Evolutionary conservation across 2,797 vertebrate genomes (phyloP).

Genomic region (Ciconia nigra): DNA sequence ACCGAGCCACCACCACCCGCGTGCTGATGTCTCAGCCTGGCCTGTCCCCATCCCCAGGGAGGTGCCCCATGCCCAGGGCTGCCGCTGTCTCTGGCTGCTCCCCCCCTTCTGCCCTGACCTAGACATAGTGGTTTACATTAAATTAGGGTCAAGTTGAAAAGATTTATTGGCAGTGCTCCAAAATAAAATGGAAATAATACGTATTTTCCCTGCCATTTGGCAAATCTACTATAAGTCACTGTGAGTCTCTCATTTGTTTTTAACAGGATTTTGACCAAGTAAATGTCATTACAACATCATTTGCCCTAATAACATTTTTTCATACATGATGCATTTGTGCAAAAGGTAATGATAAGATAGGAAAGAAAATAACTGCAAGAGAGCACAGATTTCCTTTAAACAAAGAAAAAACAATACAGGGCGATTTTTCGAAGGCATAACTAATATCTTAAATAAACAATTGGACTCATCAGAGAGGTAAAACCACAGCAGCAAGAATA

Average conservation of each 20-base stretch:
- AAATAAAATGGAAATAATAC: background rate
- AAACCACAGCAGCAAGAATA: background rate
- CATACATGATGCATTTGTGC: background rate
- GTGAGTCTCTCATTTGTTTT: background rate
- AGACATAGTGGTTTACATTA: background rate
- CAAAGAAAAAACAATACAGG: background rate
- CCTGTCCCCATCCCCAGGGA: background rate
- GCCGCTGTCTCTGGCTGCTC: background rate
- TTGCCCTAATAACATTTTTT: background rate
- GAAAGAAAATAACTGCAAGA: background rate
- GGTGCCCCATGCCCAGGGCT: background rate
- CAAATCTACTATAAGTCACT: background rate
- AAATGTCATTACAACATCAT: background rate
- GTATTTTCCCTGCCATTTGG: background rate
- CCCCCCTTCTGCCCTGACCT: background rate
- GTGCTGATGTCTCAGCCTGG: background rate
- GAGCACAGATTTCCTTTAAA: background rate
- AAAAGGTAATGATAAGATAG: background rate
- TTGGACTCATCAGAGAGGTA: background rate
- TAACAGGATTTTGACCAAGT: background rate
- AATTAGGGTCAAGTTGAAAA: background rate
- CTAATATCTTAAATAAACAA: background rate
- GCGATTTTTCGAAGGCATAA: background rate
- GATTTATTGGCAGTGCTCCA: background rate
- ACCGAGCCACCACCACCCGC: accelerated